Percentiles rank a stretch among this genome's conserved stretches.
Conservation (phyloP, 2,888 invertebrate genomes). For the Crocallis elinguaria region DNA sequence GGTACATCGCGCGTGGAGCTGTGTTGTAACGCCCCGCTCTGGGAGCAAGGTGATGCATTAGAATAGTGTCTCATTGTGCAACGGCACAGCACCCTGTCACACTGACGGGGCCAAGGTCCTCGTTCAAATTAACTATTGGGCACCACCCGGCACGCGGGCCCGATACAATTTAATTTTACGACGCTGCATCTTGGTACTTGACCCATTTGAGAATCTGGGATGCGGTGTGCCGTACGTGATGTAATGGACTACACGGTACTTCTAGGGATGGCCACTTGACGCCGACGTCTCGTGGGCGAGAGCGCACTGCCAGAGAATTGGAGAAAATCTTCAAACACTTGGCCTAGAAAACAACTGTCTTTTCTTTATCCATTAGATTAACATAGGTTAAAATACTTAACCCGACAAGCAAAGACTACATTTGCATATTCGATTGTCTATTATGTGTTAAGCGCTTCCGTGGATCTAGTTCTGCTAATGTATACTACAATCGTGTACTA, state of each 20-base stretch:
- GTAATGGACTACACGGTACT: conserved; percentile 18
- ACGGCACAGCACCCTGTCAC: conserved; percentile 50
- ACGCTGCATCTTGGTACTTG: conserved; percentile 33
- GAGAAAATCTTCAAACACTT: neutral
- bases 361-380: too few relatives aligned
- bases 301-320: neutral
- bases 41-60: conserved; percentile 61
- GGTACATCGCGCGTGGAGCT: neutral
- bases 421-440: too few relatives aligned
- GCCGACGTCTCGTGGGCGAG: neutral
- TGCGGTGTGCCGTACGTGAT: conserved; percentile 6
- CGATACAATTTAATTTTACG: conserved; percentile 43
- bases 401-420: too few relatives aligned
- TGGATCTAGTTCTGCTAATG: too few relatives aligned
- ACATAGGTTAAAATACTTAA: too few relatives aligned
- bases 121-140: conserved; percentile 48
- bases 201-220: conserved; percentile 31
- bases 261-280: conserved; percentile 14
- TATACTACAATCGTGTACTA: too few relatives aligned
- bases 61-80: conserved; percentile 67
- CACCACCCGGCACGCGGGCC: conserved; percentile 38
- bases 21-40: conserved; percentile 31
- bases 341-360: neutral
- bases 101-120: conserved; percentile 55
- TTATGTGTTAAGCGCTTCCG: too few relatives aligned